phyloP scores from a whole-genome alignment of 2,797 vertebrate species.

The Orestias chungarensis region DNA sequence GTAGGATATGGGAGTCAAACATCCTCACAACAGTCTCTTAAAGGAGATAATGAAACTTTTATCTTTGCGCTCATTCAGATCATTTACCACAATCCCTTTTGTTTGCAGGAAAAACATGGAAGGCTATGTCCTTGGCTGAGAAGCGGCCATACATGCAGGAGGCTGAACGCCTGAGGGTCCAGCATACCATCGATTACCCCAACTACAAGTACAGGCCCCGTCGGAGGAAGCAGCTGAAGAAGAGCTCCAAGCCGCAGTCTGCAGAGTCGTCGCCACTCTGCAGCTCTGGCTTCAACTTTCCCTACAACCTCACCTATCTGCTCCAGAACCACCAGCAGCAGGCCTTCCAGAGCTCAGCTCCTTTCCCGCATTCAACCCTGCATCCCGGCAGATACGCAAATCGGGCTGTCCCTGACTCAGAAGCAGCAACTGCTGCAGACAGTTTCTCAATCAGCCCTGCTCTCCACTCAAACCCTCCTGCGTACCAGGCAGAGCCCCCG shows the following conservation, averaged over 20 bases:
- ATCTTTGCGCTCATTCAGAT: not conserved
- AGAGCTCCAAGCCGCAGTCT: conserved; percentile 68
- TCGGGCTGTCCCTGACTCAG: conserved; percentile 16
- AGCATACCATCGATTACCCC: conserved; percentile 96
- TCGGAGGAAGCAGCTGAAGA: conserved; percentile 91
- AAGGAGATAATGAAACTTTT: too few relatives aligned
- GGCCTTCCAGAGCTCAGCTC: conserved; percentile 44
- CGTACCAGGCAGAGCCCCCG: conserved; percentile 69
- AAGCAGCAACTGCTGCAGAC: conserved; percentile 7
- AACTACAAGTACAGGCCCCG: conserved; percentile 97
- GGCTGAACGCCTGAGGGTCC: conserved; percentile 92
- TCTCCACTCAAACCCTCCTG: conserved; percentile 64
- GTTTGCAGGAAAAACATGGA: conserved; percentile 91
- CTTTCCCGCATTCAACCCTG: conserved; percentile 36
- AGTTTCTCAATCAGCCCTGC: conserved; percentile 33
- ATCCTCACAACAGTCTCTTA: not conserved
- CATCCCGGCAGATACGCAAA: conserved; percentile 35
- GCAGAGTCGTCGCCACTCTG: conserved; percentile 57
- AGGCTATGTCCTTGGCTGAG: conserved; percentile 90
- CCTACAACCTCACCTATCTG: conserved; percentile 80
- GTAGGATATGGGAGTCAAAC: too few relatives aligned
- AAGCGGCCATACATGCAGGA: conserved; percentile 97
- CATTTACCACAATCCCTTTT: conserved; percentile 11
- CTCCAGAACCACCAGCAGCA: conserved; percentile 77
- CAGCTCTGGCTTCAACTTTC: conserved; percentile 67